phyloP scores from a whole-genome alignment of 2,113 vertebrate genomes.

The Centropristis striata region DNA sequence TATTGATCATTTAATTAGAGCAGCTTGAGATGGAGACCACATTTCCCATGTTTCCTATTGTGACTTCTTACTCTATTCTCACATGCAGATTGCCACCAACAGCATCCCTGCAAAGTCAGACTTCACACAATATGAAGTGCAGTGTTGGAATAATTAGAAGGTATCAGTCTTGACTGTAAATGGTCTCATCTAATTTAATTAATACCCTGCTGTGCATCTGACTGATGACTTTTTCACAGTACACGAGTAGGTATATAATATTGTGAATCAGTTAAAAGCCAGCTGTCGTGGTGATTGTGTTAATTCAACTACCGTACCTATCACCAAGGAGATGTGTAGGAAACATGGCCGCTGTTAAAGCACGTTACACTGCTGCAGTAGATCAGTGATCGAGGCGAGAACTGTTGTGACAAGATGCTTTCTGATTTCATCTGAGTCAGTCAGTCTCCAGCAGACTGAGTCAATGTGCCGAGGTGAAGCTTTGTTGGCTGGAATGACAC shows the following conservation, averaged over 20 bases:
- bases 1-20: neutral
- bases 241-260: neutral
- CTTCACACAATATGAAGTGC: neutral
- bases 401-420: conserved; percentile 37
- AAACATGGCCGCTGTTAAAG: conserved; percentile 9
- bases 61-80: neutral
- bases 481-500: conserved; percentile 24
- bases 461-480: conserved; percentile 46
- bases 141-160: neutral
- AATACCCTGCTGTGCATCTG: neutral
- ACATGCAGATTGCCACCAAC: neutral
- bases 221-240: neutral
- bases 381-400: conserved; percentile 12
- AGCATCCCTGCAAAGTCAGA: neutral
- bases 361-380: conserved; percentile 1
- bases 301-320: neutral
- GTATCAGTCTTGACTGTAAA: too few relatives aligned
- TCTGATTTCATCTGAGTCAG: conserved; percentile 29
- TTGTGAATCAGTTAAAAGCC: neutral
- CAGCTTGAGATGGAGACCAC: neutral
- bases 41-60: neutral
- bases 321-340: neutral
- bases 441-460: conserved; percentile 37
- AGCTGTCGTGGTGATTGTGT: neutral
- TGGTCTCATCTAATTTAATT: neutral